phyloP scores from a whole-genome alignment of 2,113 vertebrate species.

The Ictidomys tridecemlineatus region DNA sequence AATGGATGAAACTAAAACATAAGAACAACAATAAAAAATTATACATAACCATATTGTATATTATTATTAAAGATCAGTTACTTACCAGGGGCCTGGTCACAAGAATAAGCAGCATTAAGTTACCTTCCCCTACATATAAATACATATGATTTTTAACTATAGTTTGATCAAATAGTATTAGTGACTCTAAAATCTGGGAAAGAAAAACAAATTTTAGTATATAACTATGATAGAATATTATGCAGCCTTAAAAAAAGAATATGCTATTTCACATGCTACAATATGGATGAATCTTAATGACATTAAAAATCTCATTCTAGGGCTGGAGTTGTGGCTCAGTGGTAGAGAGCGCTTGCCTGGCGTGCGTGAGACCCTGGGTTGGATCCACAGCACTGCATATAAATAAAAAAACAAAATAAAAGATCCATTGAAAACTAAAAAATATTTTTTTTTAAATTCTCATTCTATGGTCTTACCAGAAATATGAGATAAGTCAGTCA shows the following conservation, averaged over 20 bases:
- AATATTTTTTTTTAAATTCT: too few relatives aligned
- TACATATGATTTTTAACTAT: background rate
- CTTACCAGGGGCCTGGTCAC: background rate
- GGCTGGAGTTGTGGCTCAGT: too few relatives aligned
- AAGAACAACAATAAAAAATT: background rate
- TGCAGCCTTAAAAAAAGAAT: conserved; percentile 4
- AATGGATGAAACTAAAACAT: background rate
- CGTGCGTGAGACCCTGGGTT: too few relatives aligned
- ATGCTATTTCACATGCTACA: background rate
- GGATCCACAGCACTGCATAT: too few relatives aligned
- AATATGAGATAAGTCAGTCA: background rate
- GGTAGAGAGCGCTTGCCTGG: too few relatives aligned
- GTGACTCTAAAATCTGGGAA: background rate
- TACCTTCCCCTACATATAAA: background rate
- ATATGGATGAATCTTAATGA: background rate
- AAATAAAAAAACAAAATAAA: too few relatives aligned
- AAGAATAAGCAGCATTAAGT: background rate
- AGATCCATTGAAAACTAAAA: too few relatives aligned
- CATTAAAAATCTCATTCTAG: background rate
- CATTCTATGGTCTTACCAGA: too few relatives aligned
- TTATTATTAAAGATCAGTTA: background rate
- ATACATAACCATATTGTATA: background rate
- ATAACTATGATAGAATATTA: background rate
- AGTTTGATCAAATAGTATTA: conserved; percentile 30
- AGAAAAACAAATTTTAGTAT: background rate